Conservation (phyloP, 2,888 invertebrate species). For the Cheilosia pagana region DNA sequence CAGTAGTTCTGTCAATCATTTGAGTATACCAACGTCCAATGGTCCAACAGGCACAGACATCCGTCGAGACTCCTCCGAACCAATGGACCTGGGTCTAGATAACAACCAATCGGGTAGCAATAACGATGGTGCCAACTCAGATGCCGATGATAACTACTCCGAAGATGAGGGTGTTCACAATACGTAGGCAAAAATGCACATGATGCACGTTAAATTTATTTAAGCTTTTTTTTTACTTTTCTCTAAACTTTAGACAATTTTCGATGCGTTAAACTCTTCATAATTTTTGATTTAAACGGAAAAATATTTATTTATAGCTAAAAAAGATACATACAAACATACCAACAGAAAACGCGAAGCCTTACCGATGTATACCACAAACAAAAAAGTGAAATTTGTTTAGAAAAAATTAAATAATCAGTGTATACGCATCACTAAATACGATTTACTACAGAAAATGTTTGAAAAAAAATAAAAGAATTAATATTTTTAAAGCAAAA, state of each 20-base stretch:
- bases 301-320: constrained; percentile 59
- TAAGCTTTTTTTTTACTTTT: constrained; percentile 51
- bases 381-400: constrained; percentile 52
- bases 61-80: constrained; percentile 82
- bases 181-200: constrained; percentile 78
- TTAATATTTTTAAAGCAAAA: constrained; percentile 47
- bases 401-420: constrained; percentile 41
- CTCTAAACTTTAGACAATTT: constrained; percentile 40
- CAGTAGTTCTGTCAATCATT: constrained; percentile 72
- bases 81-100: constrained; percentile 82
- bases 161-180: constrained; percentile 83
- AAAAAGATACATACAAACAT: constrained; percentile 66
- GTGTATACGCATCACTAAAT: constrained; percentile 77
- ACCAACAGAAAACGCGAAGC: constrained; percentile 80
- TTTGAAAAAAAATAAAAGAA: constrained; percentile 31
- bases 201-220: constrained; percentile 45
- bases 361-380: constrained; percentile 83
- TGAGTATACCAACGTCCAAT: constrained; percentile 65
- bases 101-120: constrained; percentile 82
- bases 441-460: constrained; percentile 77
- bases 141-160: constrained; percentile 82
- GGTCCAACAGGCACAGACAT: constrained; percentile 77
- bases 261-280: constrained; percentile 57
- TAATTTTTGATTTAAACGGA: constrained; percentile 21
- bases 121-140: constrained; percentile 81